A percentile compares a stretch with the other conserved stretches of the same genome.
Evolutionary conservation across 1,140 invertebrate genomes (phyloP).

Genomic region (Pseudomyrmex cubaensis): DNA sequence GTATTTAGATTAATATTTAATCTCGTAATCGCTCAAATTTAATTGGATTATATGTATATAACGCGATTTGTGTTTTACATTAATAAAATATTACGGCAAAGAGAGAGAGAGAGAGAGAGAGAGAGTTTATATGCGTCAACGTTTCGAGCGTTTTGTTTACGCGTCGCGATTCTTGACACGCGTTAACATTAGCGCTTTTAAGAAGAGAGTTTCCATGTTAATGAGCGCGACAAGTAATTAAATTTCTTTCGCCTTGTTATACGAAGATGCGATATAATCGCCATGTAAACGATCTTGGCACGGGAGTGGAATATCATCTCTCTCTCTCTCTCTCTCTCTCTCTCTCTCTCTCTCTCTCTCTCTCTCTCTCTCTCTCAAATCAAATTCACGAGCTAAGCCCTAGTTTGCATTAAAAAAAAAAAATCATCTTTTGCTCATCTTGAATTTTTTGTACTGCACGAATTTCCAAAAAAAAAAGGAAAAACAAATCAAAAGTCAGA

Average conservation of each 20-base stretch:
- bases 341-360: too few relatives aligned
- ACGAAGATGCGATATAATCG: neutral
- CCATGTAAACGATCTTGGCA: neutral
- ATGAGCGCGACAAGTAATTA: slow-evolving; percentile 58
- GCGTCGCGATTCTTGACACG: slow-evolving; percentile 34
- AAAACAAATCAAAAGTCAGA: neutral
- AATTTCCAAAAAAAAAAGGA: neutral
- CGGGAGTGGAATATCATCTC: neutral
- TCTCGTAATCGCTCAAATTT: slow-evolving; percentile 43
- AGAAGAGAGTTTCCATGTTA: slow-evolving; percentile 32
- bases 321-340: neutral
- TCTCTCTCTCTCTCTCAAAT: neutral
- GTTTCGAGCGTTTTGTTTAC: slow-evolving; percentile 8
- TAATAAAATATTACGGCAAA: slow-evolving; percentile 31
- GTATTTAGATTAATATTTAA: slow-evolving; percentile 53
- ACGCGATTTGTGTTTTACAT: slow-evolving; percentile 44
- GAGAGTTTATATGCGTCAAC: neutral
- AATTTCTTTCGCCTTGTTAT: slow-evolving; percentile 52
- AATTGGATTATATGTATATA: slow-evolving; percentile 41
- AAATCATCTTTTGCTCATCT: neutral
- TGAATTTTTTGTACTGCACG: neutral
- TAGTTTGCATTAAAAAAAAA: too few relatives aligned
- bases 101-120: neutral
- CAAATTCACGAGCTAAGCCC: neutral
- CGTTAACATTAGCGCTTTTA: slow-evolving; percentile 20